A percentile compares a stretch with the other conserved stretches of the same genome.
phyloP scores from a whole-genome alignment of 2,113 vertebrate genomes.

The Rhinopithecus roxellana region DNA sequence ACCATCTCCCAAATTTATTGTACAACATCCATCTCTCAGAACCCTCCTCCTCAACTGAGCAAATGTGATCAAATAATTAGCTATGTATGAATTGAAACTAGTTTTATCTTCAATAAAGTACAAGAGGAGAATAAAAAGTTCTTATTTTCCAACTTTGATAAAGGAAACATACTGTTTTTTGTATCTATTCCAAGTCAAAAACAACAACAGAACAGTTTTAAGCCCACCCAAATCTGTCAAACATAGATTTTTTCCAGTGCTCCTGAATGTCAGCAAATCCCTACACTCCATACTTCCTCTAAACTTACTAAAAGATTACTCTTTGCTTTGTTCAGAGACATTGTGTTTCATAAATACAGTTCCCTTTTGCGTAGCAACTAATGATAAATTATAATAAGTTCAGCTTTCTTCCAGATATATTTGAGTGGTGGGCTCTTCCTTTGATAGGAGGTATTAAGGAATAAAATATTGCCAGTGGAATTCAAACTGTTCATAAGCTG shows the following conservation, averaged over 20 bases:
- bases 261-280: not conserved
- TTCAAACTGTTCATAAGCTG: not conserved
- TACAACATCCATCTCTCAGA: not conserved
- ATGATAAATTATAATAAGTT: constrained; percentile 2
- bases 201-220: not conserved
- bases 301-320: not conserved
- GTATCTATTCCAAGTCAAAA: not conserved
- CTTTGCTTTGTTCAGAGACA: not conserved
- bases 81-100: not conserved
- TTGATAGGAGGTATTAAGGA: not conserved
- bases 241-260: not conserved
- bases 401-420: not conserved
- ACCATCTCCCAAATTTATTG: not conserved
- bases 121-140: not conserved
- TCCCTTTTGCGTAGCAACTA: not conserved
- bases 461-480: not conserved
- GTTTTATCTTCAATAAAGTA: not conserved
- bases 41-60: not conserved
- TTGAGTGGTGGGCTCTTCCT: not conserved
- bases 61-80: not conserved
- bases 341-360: not conserved
- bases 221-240: not conserved
- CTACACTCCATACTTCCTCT: not conserved
- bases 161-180: not conserved
- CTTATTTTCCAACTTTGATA: not conserved